Evolutionary conservation across 2,888 invertebrate genomes (phyloP).

Genomic region (Mythimna albipuncta): DNA sequence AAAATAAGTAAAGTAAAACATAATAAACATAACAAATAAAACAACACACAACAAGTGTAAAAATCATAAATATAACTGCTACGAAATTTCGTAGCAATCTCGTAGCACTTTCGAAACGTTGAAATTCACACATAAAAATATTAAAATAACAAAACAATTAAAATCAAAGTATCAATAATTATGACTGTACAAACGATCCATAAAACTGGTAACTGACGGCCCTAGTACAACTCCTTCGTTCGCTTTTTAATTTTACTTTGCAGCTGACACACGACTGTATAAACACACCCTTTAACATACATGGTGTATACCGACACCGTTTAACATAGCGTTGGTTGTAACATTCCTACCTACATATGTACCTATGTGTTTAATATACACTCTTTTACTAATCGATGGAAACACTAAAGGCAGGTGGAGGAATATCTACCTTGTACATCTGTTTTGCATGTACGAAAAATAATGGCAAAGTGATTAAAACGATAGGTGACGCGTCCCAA

Average conservation of each 20-base stretch:
- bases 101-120: conserved; percentile 39
- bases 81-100: conserved; percentile 55
- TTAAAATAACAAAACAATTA: background rate
- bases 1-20: background rate
- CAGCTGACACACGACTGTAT: conserved; percentile 86
- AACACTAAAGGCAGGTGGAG: conserved; percentile 42
- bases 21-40: no score
- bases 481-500: background rate
- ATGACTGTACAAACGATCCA: background rate
- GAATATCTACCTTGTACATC: conserved; percentile 7
- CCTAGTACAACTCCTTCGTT: conserved; percentile 74
- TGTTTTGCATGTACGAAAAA: conserved; percentile 7
- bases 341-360: conserved; percentile 19
- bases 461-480: conserved; percentile 4
- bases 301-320: conserved; percentile 59
- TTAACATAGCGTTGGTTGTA: conserved; percentile 39
- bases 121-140: conserved; percentile 2
- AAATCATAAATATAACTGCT: conserved; percentile 8
- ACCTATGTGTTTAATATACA: conserved; percentile 4
- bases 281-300: conserved; percentile 81
- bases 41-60: background rate
- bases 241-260: conserved; percentile 87
- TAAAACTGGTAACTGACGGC: conserved; percentile 64
- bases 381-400: conserved; percentile 40
- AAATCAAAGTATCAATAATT: conserved; percentile 7